Evolutionary conservation across 2,888 invertebrate genomes (phyloP), one percentile per base, ranked within the genome.

Genomic region (Nymphalis urticae): DNA sequence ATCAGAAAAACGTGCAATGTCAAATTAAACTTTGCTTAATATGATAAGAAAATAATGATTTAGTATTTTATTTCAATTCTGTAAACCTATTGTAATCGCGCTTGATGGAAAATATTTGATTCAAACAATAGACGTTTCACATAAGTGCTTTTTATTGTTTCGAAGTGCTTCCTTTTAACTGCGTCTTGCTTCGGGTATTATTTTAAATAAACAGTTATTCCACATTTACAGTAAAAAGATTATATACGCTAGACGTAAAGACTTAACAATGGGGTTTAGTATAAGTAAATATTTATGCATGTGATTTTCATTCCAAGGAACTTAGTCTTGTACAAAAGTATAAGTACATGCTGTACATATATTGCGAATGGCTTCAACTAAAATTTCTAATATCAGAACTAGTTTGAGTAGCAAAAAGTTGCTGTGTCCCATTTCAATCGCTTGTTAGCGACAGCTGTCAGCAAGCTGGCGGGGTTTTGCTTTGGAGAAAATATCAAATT

Each of bases 71-170:
- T 62, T 58, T 16, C 24, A 79, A 82, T 79, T 66, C 77, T 80
- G 81, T 85, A 85, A 86, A 85, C 75, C 83, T 79, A 88, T 89
- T 90, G 87, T 85, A 75, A 79, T 83, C 82, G 82, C 84, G 79
- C 73, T 83, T 79, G 77, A 79, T 80, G 85, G 87, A 89, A 87
- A 85, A 83, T 84, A 86, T 86, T 84, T 76, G 72, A 75, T 79
- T 77, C 76, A 85, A 88, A 89, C 89, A 90, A 90, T 88, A 77
- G 82, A 74, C 77, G 84, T 86, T 86, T 81, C 80, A 82, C 81
- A 79, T 82, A 83, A 85, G 81, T 79, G 81, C 77, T 79, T 85
- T 82, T 83, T 82, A 86, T 82, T 86, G 86, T 87, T 84, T 78
- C 76, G 70, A 69, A 72, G 62, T 66, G 53, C 64, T 66, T 62